phyloP scores from a whole-genome alignment of 2,797 vertebrate species.

The Megalops cyprinoides region DNA sequence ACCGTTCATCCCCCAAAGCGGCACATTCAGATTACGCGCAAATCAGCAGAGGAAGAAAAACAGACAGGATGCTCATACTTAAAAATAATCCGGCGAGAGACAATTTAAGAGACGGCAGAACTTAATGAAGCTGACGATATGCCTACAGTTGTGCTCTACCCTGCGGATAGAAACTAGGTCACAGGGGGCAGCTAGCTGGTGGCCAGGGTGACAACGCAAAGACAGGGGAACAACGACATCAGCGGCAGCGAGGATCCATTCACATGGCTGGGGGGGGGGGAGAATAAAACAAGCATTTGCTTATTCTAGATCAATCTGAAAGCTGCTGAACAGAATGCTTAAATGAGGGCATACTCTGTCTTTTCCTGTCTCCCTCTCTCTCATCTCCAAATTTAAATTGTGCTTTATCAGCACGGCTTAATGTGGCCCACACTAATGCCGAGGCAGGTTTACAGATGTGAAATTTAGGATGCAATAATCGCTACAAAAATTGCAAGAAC shows the following conservation, averaged over 20 bases:
- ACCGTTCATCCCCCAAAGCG: not conserved
- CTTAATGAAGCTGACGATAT: not conserved
- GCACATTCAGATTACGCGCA: not conserved
- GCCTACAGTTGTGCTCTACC: not conserved
- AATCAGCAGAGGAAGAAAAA: not conserved
- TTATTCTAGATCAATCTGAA: not conserved
- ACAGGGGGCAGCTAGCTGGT: too few species aligned
- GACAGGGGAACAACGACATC: not conserved
- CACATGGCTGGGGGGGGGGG: not conserved
- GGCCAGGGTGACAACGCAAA: too few species aligned
- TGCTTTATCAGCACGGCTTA: too few species aligned
- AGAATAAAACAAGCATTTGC: not conserved
- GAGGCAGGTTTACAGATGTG: too few species aligned
- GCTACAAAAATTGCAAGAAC: too few species aligned
- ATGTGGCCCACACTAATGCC: too few species aligned
- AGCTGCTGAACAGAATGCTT: slow-evolving; percentile 24
- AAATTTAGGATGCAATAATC: too few species aligned
- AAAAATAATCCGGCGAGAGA: not conserved
- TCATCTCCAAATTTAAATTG: not conserved
- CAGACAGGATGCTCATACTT: not conserved
- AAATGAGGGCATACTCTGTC: not conserved
- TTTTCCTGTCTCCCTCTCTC: not conserved
- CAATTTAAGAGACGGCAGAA: not conserved
- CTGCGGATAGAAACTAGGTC: not conserved
- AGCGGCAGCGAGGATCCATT: not conserved